A percentile compares a stretch with the other conserved stretches of the same genome.
Conservation (phyloP, 2,113 vertebrate species). For the Nibea albiflora region DNA sequence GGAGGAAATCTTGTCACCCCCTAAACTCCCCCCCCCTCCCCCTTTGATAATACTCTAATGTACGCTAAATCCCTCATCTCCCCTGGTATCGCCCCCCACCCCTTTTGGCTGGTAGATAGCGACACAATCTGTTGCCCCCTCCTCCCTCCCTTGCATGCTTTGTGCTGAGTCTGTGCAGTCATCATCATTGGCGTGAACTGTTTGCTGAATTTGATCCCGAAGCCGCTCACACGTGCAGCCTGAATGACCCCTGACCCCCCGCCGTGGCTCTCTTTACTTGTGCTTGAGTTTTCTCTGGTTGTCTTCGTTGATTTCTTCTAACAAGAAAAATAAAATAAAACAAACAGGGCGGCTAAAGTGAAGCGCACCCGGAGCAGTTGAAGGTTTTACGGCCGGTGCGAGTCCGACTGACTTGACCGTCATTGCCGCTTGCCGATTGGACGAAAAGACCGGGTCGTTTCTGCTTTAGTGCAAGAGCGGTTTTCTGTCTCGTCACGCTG, state of each 20-base stretch:
- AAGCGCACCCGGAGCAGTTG: conserved; percentile 40
- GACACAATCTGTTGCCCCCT: conserved; percentile 77
- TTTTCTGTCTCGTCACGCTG: conserved; percentile 67
- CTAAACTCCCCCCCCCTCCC: conserved; percentile 35
- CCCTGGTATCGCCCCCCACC: conserved; percentile 10
- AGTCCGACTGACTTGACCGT: conserved; percentile 63
- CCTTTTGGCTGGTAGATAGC: conserved; percentile 70
- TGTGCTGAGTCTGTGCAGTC: conserved; percentile 55
- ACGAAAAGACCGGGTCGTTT: conserved; percentile 48
- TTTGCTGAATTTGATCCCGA: conserved; percentile 58
- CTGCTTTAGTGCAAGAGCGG: conserved; percentile 26
- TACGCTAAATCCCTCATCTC: conserved; percentile 56
- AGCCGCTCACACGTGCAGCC: conserved; percentile 73
- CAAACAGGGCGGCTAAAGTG: conserved; percentile 35
- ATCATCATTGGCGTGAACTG: conserved; percentile 64
- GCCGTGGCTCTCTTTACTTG: conserved; percentile 36
- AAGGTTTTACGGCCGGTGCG: conserved; percentile 58
- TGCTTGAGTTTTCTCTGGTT: conserved; percentile 58
- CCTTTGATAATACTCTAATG: conserved; percentile 76
- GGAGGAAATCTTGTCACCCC: conserved; percentile 54
- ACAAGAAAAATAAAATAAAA: conserved; percentile 14
- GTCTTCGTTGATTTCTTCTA: conserved; percentile 50
- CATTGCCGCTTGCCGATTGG: conserved; percentile 26
- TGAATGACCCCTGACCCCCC: conserved; percentile 43
- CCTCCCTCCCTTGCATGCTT: conserved; percentile 31